Conservation (phyloP, 2,797 vertebrate genomes). For the Streptopelia turtur region DNA sequence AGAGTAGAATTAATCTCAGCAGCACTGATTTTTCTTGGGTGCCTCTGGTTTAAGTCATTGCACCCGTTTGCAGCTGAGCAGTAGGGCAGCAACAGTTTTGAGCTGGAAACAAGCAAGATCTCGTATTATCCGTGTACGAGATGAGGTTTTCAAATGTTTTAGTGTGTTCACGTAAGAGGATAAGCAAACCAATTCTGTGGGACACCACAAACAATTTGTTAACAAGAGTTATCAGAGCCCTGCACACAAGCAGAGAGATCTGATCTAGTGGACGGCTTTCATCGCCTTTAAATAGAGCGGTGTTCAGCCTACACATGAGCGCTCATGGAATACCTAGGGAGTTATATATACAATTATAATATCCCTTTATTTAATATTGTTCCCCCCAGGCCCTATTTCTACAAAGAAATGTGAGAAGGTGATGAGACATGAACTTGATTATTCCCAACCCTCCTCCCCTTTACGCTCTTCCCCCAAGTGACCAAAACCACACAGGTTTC, state of each 20-base stretch:
- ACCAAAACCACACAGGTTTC: background rate
- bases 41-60: background rate
- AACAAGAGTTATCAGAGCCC: background rate
- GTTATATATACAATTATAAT: background rate
- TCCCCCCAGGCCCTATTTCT: background rate
- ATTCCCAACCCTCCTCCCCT: background rate
- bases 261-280: background rate
- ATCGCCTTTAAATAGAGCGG: background rate
- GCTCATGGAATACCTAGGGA: background rate
- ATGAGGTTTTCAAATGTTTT: background rate
- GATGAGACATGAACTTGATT: background rate
- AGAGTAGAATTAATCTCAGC: background rate
- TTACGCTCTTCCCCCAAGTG: background rate
- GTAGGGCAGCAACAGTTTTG: background rate
- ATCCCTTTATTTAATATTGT: background rate
- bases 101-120: background rate
- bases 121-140: background rate
- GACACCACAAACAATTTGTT: background rate
- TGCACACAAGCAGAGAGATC: background rate
- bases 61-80: accelerated
- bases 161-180: background rate
- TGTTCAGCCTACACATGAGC: background rate
- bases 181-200: constrained; percentile 5
- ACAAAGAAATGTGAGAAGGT: background rate
- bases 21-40: background rate